Percentiles rank a stretch among this genome's conserved stretches.
Evolutionary conservation across 64 coral and sea anemone species (phyloP).

Genomic region (Actinia tenebrosa): DNA sequence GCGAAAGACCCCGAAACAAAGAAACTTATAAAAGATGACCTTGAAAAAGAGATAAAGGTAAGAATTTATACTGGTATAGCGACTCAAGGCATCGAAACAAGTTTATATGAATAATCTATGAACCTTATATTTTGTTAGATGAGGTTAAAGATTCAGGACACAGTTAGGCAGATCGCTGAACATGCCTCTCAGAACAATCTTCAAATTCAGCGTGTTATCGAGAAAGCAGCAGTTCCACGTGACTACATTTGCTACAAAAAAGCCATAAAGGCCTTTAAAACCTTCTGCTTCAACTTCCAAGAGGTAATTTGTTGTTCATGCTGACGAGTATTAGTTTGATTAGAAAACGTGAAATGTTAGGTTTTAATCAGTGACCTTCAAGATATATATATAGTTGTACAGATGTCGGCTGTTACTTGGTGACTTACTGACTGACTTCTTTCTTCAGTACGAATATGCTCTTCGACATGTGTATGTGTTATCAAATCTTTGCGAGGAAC

Average conservation of each 20-base stretch:
- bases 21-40: conserved; percentile 36
- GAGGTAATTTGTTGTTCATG: conserved; percentile 41
- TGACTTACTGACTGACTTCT: background rate
- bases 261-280: conserved; percentile 56
- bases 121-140: conserved; percentile 3
- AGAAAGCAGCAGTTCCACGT: conserved; percentile 41
- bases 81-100: too few relatives aligned
- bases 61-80: background rate
- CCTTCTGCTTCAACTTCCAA: conserved; percentile 73
- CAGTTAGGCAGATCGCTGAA: conserved; percentile 53
- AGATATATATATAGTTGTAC: too few relatives aligned
- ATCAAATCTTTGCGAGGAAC: conserved; percentile 89
- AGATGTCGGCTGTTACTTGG: background rate
- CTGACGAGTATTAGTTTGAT: too few relatives aligned
- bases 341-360: background rate
- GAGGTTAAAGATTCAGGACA: conserved; percentile 43
- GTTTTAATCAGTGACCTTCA: background rate
- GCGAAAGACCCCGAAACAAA: conserved; percentile 27
- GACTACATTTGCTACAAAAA: conserved; percentile 73
- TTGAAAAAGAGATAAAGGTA: conserved; percentile 54
- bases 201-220: conserved; percentile 41
- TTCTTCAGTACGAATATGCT: conserved; percentile 75
- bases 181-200: conserved; percentile 20
- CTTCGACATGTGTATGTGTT: conserved; percentile 84
- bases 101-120: too few relatives aligned